phyloP scores from a whole-genome alignment of 2,888 invertebrate species.

The Exocentrus adspersus region DNA sequence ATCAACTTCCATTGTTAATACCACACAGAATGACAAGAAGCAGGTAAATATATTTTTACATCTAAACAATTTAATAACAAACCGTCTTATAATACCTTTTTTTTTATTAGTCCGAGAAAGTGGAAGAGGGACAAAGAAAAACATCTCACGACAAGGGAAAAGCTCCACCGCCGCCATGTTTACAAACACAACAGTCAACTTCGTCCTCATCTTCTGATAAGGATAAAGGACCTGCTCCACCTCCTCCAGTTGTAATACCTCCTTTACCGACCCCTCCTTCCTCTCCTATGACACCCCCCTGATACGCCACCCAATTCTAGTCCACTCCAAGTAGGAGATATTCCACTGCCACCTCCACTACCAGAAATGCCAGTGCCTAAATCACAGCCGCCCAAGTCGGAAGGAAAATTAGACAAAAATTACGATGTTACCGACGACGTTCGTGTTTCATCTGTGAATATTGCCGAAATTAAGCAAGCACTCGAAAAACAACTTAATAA shows the following conservation, averaged over 20 bases:
- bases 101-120: conserved; percentile 72
- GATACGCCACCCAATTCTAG: conserved; percentile 55
- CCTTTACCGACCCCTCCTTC: conserved; percentile 53
- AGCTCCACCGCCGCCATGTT: conserved; percentile 65
- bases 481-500: conserved; percentile 48
- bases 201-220: conserved; percentile 26
- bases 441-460: conserved; percentile 40
- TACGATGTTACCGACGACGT: conserved; percentile 47
- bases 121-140: conserved; percentile 68
- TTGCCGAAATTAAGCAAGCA: conserved; percentile 51
- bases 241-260: conserved; percentile 40
- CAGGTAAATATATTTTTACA: conserved; percentile 33
- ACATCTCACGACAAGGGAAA: conserved; percentile 65
- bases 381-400: background rate
- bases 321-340: conserved; percentile 35
- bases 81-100: background rate
- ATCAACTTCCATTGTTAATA: conserved; percentile 25
- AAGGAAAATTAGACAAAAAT: conserved; percentile 7
- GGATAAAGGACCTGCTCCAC: conserved; percentile 55
- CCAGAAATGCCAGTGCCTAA: conserved; percentile 24
- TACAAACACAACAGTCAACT: conserved; percentile 48
- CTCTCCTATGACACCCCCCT: conserved; percentile 59
- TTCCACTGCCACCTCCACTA: conserved; percentile 38
- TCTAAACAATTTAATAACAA: background rate
- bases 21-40: conserved; percentile 46